Evolutionary conservation across 1,140 invertebrate species (phyloP), one percentile per base, ranked within the genome.

Genomic region (Leucophenga varia): DNA sequence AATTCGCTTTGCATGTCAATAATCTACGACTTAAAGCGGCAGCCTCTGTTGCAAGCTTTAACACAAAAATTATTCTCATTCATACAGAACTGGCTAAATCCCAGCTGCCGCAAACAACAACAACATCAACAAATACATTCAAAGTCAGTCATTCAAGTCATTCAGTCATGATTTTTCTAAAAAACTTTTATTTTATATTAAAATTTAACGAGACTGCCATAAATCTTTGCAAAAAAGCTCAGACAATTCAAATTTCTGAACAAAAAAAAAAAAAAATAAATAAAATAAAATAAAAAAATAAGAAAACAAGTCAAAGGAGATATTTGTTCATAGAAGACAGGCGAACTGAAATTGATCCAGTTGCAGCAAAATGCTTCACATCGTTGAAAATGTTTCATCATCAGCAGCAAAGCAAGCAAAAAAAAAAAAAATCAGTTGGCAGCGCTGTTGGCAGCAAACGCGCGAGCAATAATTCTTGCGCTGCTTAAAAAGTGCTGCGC

Each of bases 181-280:
- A 64, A 64, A 64, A 64, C 48, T 63, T 70, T 68, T 70, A 69
- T 70, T 60, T 58, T 57, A 70, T 70, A 70, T 70, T 65, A 70
- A 69, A 65, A 70, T 70, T 70, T 70, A 70, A 70, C 65, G 65
- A 70, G 59, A 28, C 59, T 60, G 61, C 65, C 65, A 70, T 70
- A 70, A 70, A 70, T 70, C 65, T 70, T 70, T 36, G 54, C 54
- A 59, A 57, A 65, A 70, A 70, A 65, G 54, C 43, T 35, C 65
- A 70, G 61, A 59, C 65, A 70, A 65, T 69, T 70, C 65, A 70
- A 70, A 70, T 61, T 57, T 64, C 43, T 52, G 49, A 35, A 34
- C 49, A 40, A 40, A 46, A 25, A 47, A 52, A 22, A 37, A 53
- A 49, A 25, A 34, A 43, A 46, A 47, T 14, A n/a, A n/a, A n/a